phyloP scores from a whole-genome alignment of 2,113 vertebrate genomes.

The Talpa occidentalis region DNA sequence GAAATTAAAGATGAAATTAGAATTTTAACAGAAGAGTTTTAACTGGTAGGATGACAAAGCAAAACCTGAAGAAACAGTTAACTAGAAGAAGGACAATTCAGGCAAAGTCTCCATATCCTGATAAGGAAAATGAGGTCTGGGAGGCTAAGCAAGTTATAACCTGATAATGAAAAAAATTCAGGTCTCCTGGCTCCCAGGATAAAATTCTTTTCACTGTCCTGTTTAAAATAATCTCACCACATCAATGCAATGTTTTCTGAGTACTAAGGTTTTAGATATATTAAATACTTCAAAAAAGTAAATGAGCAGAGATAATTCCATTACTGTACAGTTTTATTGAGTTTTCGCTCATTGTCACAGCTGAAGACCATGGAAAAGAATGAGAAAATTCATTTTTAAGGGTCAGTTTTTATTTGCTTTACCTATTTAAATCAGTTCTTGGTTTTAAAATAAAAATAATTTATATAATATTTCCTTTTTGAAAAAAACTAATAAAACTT shows the following conservation, averaged over 20 bases:
- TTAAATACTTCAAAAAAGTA: not conserved
- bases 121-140: not conserved
- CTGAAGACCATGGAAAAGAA: not conserved
- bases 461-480: not conserved
- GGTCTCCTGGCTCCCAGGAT: not conserved
- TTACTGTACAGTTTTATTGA: not conserved
- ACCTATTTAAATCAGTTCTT: not conserved
- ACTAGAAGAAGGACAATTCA: not conserved
- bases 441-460: not conserved
- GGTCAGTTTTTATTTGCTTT: not conserved
- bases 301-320: not conserved
- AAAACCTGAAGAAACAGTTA: not conserved
- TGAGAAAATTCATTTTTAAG: not conserved
- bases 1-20: not conserved
- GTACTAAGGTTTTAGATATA: not conserved
- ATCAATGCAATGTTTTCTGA: not conserved
- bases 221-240: not conserved
- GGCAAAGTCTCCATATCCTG: not conserved
- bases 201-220: not conserved
- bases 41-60: not conserved
- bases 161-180: not conserved
- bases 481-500: conserved; percentile 3
- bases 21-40: not conserved
- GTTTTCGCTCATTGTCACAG: not conserved
- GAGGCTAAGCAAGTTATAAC: not conserved